Conservation (phyloP, 2,888 invertebrate genomes). For the Autographa gamma region DNA sequence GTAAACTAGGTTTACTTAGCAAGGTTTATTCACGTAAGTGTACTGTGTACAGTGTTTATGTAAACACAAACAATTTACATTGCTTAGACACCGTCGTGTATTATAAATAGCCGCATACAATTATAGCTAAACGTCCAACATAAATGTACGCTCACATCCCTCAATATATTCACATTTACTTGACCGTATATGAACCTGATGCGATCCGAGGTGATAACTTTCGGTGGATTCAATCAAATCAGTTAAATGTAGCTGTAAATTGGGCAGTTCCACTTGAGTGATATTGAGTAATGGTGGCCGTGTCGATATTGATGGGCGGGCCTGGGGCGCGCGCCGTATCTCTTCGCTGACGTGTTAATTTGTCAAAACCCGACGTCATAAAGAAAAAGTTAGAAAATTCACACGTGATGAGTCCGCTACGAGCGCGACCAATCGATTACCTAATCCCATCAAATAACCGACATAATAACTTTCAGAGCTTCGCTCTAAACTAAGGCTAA, state of each 20-base stretch:
- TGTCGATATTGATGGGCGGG: constrained; percentile 82
- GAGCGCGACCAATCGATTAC: constrained; percentile 49
- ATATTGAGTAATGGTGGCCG: constrained; percentile 85
- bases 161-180: constrained; percentile 45
- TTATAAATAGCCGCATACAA: constrained; percentile 21
- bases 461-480: constrained; percentile 12
- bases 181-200: constrained; percentile 58
- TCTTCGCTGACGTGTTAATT: constrained; percentile 81
- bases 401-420: constrained; percentile 57
- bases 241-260: constrained; percentile 88
- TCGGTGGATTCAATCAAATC: constrained; percentile 85
- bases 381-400: constrained; percentile 76
- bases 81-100: constrained; percentile 27
- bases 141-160: background rate
- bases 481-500: constrained; percentile 25
- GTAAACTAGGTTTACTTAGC: constrained; percentile 14
- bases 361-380: constrained; percentile 82
- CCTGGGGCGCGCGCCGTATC: constrained; percentile 74
- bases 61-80: constrained; percentile 42
- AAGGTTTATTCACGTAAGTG: constrained; percentile 33
- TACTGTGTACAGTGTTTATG: constrained; percentile 19
- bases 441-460: constrained; percentile 20
- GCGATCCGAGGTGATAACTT: constrained; percentile 75
- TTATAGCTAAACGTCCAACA: background rate
- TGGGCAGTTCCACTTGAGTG: constrained; percentile 86